Conservation (phyloP, 1,140 invertebrate genomes). For the Monochamus saltuarius region DNA sequence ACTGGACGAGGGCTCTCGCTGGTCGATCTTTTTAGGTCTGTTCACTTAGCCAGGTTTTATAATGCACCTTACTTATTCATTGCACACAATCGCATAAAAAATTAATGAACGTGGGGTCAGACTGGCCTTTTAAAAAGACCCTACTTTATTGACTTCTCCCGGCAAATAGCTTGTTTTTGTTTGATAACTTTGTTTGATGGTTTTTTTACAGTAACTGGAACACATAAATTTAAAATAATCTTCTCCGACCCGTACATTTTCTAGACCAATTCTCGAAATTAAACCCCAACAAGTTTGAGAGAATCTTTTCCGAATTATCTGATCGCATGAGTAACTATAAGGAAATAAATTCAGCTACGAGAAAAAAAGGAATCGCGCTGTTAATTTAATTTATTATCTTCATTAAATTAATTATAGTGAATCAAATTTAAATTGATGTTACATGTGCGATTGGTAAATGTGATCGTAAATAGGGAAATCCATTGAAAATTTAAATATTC, state of each 20-base stretch:
- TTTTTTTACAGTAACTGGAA: constrained; percentile 47
- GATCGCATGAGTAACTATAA: background rate
- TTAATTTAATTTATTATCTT: too few species aligned
- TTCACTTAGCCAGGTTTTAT: constrained; percentile 44
- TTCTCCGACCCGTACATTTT: constrained; percentile 7
- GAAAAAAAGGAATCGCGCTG: too few species aligned
- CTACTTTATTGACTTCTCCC: constrained; percentile 50
- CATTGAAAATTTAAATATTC: too few species aligned
- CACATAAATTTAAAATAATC: constrained; percentile 51
- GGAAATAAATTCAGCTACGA: too few species aligned
- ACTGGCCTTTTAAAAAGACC: constrained; percentile 47
- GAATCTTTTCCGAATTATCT: background rate
- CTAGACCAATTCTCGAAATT: background rate
- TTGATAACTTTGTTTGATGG: constrained; percentile 52
- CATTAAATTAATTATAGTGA: too few species aligned
- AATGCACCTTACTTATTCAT: constrained; percentile 53
- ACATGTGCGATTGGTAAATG: too few species aligned
- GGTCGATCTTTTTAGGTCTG: constrained; percentile 1
- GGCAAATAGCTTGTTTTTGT: constrained; percentile 51
- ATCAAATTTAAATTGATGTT: too few species aligned
- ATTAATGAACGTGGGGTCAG: constrained; percentile 51
- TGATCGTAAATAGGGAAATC: too few species aligned
- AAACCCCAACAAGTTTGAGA: background rate
- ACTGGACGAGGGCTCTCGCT: background rate
- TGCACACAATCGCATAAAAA: constrained; percentile 52